Percentiles rank a stretch among this genome's conserved stretches.
Conservation (phyloP, 1,140 invertebrate genomes). For the Hermetia illucens region DNA sequence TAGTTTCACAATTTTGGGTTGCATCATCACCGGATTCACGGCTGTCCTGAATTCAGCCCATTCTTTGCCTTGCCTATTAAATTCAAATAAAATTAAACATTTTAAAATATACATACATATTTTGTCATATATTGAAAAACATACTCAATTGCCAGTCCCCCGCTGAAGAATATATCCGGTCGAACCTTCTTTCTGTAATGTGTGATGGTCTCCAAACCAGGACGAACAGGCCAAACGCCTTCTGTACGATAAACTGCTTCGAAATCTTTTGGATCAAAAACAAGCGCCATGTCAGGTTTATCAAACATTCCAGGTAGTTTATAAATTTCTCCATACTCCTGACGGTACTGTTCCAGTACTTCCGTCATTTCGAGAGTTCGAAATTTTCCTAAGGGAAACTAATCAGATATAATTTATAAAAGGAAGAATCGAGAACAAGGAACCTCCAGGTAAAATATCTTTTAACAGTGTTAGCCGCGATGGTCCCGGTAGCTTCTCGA, state of each 20-base stretch:
- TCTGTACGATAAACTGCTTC: constrained; percentile 19
- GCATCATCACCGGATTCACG: constrained; percentile 21
- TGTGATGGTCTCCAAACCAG: constrained; percentile 15
- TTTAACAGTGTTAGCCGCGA: no score
- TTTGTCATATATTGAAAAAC: constrained; percentile 4
- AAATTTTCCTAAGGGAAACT: no score
- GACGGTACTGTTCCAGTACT: constrained; percentile 9
- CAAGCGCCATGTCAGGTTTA: constrained; percentile 14
- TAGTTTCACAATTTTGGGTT: constrained; percentile 13
- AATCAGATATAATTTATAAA: no score
- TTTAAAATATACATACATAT: constrained; percentile 5
- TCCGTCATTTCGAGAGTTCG: constrained; percentile 9
- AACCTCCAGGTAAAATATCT: no score
- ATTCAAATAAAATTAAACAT: not conserved
- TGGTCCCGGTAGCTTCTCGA: no score
- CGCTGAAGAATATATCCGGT: no score
- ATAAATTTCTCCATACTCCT: constrained; percentile 16
- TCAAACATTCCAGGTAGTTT: constrained; percentile 18
- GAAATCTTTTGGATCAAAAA: constrained; percentile 16
- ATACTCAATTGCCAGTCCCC: not conserved
- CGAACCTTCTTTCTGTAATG: constrained; percentile 12
- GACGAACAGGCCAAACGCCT: constrained; percentile 22
- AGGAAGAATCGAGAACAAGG: no score
- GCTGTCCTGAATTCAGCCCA: constrained; percentile 15
- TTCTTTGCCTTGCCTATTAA: constrained; percentile 10